A percentile compares a stretch with the other conserved stretches of the same genome.
phyloP scores from a whole-genome alignment of 2,113 vertebrate species.

The Oophaga pumilio region DNA sequence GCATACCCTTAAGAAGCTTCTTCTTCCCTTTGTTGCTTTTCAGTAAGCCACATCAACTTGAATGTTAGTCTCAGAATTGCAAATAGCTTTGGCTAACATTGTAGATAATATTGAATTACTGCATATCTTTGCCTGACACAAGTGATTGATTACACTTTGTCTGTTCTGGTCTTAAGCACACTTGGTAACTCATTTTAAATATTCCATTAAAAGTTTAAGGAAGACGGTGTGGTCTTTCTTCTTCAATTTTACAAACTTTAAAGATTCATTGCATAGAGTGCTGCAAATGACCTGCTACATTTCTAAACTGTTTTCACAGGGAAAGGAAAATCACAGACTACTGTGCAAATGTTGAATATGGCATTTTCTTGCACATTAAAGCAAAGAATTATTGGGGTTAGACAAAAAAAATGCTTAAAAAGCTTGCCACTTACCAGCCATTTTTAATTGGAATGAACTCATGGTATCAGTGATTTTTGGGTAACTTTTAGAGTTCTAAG shows the following conservation, averaged over 20 bases:
- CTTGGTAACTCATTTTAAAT: constrained; percentile 28
- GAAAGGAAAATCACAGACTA: background rate
- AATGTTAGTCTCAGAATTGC: constrained; percentile 30
- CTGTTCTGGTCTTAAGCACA: constrained; percentile 28
- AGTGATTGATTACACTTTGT: constrained; percentile 46
- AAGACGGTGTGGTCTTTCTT: constrained; percentile 19
- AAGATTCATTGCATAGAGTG: background rate
- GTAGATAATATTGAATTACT: constrained; percentile 42
- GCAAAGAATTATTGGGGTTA: background rate
- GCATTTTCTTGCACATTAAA: background rate
- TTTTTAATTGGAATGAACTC: too few species aligned
- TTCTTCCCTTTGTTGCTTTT: background rate
- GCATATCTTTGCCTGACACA: constrained; percentile 27
- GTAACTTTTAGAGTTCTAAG: too few species aligned
- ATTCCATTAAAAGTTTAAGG: constrained; percentile 49
- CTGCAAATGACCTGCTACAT: background rate
- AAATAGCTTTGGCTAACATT: constrained; percentile 31
- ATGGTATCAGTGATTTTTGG: too few species aligned
- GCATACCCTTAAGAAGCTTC: background rate
- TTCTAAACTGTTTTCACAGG: background rate
- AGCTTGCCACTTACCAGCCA: too few species aligned
- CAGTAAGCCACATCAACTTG: constrained; percentile 12
- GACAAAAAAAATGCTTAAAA: too few species aligned
- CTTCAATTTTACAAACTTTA: background rate
- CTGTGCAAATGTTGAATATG: background rate